Percentiles rank a stretch among this genome's conserved stretches.
phyloP scores from a whole-genome alignment of 2,113 vertebrate species.

The Colossoma macropomum region DNA sequence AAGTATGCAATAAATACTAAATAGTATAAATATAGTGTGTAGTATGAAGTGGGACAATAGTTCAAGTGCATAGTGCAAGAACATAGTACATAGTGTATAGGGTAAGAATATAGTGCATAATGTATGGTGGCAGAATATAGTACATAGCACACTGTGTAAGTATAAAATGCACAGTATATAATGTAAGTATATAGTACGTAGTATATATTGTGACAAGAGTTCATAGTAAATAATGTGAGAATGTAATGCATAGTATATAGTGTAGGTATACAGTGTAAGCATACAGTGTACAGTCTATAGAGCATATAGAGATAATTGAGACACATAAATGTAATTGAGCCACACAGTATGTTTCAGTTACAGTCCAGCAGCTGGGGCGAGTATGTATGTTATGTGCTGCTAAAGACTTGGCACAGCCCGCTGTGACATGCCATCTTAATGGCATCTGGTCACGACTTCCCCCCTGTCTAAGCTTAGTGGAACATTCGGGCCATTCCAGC shows the following conservation, averaged over 20 bases:
- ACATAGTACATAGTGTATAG: too few species aligned
- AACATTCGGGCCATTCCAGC: conserved; percentile 25
- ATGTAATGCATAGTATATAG: too few species aligned
- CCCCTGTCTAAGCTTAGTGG: conserved; percentile 19
- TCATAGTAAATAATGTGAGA: too few species aligned
- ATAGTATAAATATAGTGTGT: too few species aligned
- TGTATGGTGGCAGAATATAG: too few species aligned
- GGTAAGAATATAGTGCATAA: too few species aligned
- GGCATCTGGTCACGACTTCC: conserved; percentile 53
- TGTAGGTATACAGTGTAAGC: neutral
- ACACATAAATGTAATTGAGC: neutral
- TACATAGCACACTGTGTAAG: too few species aligned
- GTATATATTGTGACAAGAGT: neutral
- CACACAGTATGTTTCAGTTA: neutral
- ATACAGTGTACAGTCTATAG: neutral
- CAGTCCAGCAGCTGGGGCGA: neutral
- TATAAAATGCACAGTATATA: too few species aligned
- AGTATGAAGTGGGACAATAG: too few species aligned
- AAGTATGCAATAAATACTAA: too few species aligned
- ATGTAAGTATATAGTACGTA: too few species aligned
- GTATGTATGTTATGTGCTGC: conserved; percentile 7
- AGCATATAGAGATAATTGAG: neutral
- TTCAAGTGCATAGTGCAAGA: too few species aligned
- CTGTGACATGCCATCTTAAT: conserved; percentile 57
- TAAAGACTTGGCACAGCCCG: conserved; percentile 53